Conservation (phyloP, 2,797 vertebrate genomes). For the Tokudaia muenninki region DNA sequence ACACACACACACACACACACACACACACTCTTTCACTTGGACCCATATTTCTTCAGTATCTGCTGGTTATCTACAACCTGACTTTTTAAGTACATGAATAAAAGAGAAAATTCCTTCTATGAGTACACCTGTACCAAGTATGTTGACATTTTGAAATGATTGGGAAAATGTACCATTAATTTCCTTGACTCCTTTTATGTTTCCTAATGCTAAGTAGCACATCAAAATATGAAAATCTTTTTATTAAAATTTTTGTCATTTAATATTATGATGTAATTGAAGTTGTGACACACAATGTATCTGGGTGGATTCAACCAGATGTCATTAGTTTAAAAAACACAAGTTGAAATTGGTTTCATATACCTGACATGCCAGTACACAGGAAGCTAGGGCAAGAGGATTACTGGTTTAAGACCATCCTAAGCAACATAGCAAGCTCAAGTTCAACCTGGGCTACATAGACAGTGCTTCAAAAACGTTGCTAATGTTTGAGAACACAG, state of each 20-base stretch:
- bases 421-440: background rate
- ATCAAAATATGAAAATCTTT: constrained; percentile 37
- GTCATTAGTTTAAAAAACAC: constrained; percentile 48
- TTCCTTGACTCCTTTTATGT: background rate
- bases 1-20: background rate
- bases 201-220: constrained; percentile 4
- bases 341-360: background rate
- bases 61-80: background rate
- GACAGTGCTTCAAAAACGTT: background rate
- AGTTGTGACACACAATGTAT: constrained; percentile 18
- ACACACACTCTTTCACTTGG: background rate
- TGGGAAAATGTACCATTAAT: background rate
- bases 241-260: constrained; percentile 16
- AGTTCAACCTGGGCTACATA: background rate
- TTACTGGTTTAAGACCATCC: background rate
- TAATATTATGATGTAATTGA: constrained; percentile 37
- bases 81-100: constrained; percentile 39
- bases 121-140: constrained; percentile 23
- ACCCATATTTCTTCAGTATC: constrained; percentile 35
- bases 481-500: constrained; percentile 39
- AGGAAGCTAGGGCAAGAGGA: background rate
- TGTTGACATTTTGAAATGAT: constrained; percentile 40
- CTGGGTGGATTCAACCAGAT: background rate
- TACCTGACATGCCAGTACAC: background rate
- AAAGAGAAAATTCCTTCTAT: constrained; percentile 42